Percentiles rank a stretch among this genome's conserved stretches.
Evolutionary conservation across 2,888 invertebrate genomes (phyloP).

Genomic region (Philopedon plagiatum): DNA sequence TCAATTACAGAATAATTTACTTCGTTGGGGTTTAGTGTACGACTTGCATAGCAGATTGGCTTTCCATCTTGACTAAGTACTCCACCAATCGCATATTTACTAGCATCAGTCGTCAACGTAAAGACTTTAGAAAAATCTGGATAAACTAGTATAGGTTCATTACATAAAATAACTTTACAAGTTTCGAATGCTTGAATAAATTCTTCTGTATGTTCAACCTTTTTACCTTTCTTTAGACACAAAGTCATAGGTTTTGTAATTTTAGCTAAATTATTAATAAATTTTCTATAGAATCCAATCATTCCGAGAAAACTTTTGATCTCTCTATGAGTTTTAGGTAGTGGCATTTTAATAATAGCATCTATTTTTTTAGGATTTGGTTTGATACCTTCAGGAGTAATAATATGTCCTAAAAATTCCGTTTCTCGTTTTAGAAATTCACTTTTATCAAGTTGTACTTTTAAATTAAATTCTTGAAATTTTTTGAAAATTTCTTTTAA

Average conservation of each 20-base stretch:
- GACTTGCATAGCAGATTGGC: constrained; percentile 17
- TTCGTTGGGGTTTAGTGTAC: constrained; percentile 18
- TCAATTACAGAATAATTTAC: constrained; percentile 16
- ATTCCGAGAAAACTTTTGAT: not conserved
- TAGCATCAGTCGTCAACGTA: not conserved
- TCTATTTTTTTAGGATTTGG: no score
- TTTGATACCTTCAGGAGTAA: no score
- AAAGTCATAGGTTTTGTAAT: no score
- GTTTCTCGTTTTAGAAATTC: constrained; percentile 19
- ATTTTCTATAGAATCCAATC: no score
- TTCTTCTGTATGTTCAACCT: not conserved
- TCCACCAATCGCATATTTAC: not conserved
- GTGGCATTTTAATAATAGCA: constrained; percentile 25
- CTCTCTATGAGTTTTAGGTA: not conserved
- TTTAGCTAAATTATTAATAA: no score
- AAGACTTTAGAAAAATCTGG: not conserved
- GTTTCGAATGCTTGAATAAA: not conserved
- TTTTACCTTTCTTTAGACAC: no score
- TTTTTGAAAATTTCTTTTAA: constrained; percentile 45
- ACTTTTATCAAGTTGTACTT: constrained; percentile 19
- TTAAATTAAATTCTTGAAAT: constrained; percentile 32
- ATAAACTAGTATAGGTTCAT: no score
- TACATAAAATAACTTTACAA: no score
- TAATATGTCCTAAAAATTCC: constrained; percentile 35
- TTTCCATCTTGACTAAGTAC: constrained; percentile 11